phyloP scores from a whole-genome alignment of 2,797 vertebrate genomes.

The Rhabdomys pumilio region DNA sequence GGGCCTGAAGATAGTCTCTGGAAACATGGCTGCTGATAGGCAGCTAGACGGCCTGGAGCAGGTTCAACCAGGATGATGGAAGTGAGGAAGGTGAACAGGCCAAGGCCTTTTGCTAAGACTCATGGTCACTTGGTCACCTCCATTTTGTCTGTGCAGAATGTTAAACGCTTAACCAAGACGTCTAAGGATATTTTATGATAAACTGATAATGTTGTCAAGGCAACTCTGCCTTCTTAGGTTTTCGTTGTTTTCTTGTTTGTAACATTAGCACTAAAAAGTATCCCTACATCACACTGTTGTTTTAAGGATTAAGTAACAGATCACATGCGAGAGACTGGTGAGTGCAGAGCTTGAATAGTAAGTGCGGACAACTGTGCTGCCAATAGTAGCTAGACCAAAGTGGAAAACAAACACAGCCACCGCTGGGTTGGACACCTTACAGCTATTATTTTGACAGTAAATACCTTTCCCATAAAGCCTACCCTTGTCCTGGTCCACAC shows the following conservation, averaged over 20 bases:
- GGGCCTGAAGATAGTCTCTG: neutral
- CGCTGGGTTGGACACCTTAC: neutral
- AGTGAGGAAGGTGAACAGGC: neutral
- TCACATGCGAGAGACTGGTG: neutral
- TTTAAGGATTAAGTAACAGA: slow-evolving; percentile 53
- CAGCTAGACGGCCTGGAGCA: neutral
- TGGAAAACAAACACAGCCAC: neutral
- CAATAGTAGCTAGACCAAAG: neutral
- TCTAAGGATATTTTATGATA: neutral
- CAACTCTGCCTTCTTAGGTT: neutral
- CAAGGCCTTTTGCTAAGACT: neutral
- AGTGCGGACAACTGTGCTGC: neutral
- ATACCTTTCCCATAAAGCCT: neutral
- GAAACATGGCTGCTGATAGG: neutral
- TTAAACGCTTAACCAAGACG: neutral
- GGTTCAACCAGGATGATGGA: neutral
- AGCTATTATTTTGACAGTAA: slow-evolving; percentile 16
- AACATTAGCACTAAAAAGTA: slow-evolving; percentile 43
- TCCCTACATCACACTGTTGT: neutral
- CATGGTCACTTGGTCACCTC: neutral
- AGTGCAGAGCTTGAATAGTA: slow-evolving; percentile 1
- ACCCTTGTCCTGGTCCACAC: neutral
- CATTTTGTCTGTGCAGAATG: neutral
- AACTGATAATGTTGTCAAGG: neutral
- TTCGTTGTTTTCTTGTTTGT: slow-evolving; percentile 1